Base-by-base conservation (phyloP, 2,888 invertebrate genomes). In the Chirona hameri region DNA sequence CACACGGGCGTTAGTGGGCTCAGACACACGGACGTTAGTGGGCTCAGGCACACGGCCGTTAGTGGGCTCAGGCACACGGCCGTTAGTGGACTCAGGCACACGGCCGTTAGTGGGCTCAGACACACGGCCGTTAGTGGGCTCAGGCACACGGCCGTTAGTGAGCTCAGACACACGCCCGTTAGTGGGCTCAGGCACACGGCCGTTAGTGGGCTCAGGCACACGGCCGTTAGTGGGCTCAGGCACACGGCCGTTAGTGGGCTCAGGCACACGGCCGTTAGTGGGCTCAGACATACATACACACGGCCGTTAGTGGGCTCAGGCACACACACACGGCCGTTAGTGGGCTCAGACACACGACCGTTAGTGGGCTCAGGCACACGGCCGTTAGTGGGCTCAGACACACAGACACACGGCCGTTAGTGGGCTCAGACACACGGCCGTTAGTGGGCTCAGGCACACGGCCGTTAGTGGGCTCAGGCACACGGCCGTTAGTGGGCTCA, bases 261-360 rank as follows among this genome's bases (percentile, higher is more conserved):
- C 14, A 69, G 82, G 83, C 84, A 80, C 83, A 83, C 21, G 60
- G 79, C 65, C 14, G 29, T 80, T 29, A 76, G n/a, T 3, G 7
- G 3, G 9, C 27, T 1, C 27, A 15, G 69, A 12, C n/a, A 39
- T 2, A 39, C 39, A 39, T 2, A 39, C 39, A 39, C 2, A 39
- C 39, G 39, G n/a, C n/a, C n/a, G n/a, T 39, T 39, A 39, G 52
- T 9, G 52, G 7, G n/a, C 60, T n/a, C n/a, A n/a, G n/a, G 14
- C 14, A 69, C 82, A 85, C 83, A 83, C 84, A 80, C 83, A 83
- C 21, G 60, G 79, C 65, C 14, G 29, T 80, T 29, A 76, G n/a
- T 3, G 7, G 3, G 9, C 27, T 1, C 27, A 15, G 69, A 12
- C 69, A n/a, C n/a, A n/a, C n/a, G n/a, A n/a, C n/a, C n/a, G n/a